Evolutionary conservation across 2,888 invertebrate species (phyloP).

Genomic region (Morinoia aosen): DNA sequence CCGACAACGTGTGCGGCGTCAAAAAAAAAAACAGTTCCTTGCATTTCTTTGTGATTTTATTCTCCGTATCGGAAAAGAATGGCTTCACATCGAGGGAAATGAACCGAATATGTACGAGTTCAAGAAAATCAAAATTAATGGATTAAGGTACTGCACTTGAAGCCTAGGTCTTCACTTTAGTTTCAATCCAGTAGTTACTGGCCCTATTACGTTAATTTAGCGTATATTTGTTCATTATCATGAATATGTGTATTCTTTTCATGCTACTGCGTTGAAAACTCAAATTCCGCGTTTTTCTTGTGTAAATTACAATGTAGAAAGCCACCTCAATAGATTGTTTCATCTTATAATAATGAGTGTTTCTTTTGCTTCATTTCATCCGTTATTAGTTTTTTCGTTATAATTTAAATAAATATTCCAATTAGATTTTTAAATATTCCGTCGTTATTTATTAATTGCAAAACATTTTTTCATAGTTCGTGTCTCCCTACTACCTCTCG

Average conservation of each 20-base stretch:
- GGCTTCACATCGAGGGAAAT: not conserved
- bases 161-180: not conserved
- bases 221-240: not conserved
- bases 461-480: not conserved
- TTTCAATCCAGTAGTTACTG: not conserved
- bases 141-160: not conserved
- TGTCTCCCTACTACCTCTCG: not conserved
- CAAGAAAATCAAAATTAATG: not conserved
- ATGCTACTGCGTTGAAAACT: not conserved
- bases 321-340: not conserved
- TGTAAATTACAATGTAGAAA: not conserved
- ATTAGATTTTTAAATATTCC: not conserved
- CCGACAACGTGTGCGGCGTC: not conserved
- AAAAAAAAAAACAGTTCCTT: not conserved
- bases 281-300: not conserved
- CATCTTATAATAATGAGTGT: no score
- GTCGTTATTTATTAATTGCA: not conserved
- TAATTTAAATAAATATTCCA: not conserved
- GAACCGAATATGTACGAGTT: not conserved
- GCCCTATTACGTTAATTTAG: not conserved
- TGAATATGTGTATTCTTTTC: not conserved
- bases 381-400: not conserved
- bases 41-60: not conserved
- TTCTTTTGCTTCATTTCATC: not conserved
- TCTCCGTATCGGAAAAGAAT: no score